These are phyloP conservation scores for Rhea americana DNA, from an alignment of 2,113 vertebrate species.

Conservation along the genomic window DNA sequence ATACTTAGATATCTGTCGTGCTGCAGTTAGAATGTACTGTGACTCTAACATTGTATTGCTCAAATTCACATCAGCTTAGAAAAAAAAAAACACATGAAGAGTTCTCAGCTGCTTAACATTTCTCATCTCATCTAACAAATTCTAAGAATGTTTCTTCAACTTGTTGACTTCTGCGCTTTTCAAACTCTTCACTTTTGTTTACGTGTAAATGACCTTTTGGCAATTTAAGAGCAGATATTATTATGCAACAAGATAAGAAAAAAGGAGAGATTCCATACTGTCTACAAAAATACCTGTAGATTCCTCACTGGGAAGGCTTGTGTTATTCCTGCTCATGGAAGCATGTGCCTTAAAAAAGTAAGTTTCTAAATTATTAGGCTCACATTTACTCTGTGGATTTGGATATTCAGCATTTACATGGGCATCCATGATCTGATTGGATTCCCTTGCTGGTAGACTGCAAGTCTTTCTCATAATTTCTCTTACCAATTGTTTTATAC, in stretches of 20 bases:
- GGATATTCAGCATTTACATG: neutral
- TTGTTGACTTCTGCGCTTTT: neutral
- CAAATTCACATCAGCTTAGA: rapidly evolving
- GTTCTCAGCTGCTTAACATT: rapidly evolving
- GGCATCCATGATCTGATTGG: neutral
- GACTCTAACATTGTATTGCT: neutral
- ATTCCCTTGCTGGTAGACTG: neutral
- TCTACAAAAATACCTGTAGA: neutral
- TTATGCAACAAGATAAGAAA: no score
- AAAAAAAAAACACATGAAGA: neutral
- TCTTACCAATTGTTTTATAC: neutral
- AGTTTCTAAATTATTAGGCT: neutral
- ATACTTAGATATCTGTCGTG: neutral
- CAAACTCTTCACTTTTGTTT: neutral
- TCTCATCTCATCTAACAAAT: neutral
- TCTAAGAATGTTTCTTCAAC: neutral
- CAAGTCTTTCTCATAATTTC: neutral
- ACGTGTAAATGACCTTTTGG: neutral
- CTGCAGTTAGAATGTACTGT: neutral
- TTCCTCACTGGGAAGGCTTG: rapidly evolving
- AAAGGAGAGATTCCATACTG: neutral
- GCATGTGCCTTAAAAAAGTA: neutral
- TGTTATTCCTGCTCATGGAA: neutral
- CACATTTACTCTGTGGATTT: neutral
- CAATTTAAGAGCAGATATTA: no score